phyloP scores from a whole-genome alignment of 2,113 vertebrate species.

The Illadopsis cleaveri region DNA sequence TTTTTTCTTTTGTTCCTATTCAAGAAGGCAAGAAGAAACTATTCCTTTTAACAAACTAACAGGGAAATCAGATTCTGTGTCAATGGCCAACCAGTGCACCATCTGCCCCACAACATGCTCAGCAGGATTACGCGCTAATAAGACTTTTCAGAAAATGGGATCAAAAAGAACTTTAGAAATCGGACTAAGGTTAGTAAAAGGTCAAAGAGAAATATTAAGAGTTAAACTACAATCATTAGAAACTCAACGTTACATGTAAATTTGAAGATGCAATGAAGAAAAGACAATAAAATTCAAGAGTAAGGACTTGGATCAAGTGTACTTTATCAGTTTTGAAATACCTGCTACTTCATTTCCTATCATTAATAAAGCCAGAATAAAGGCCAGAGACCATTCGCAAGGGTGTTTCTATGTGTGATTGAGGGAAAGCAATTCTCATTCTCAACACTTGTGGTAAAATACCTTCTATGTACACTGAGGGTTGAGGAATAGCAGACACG shows the following conservation, averaged over 20 bases:
- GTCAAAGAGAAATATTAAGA: conserved; percentile 31
- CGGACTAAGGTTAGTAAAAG: conserved; percentile 43
- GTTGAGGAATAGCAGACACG: neutral
- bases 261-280: neutral
- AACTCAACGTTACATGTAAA: neutral
- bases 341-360: neutral
- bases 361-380: neutral
- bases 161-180: conserved; percentile 60
- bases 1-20: neutral
- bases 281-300: neutral
- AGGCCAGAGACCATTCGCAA: neutral
- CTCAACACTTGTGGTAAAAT: neutral
- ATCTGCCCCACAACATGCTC: conserved; percentile 48
- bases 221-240: neutral
- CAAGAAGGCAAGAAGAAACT: neutral
- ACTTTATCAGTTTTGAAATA: neutral
- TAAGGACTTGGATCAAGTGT: neutral
- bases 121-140: conserved; percentile 53
- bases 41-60: conserved; percentile 30
- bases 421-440: neutral
- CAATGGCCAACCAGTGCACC: conserved; percentile 29
- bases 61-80: conserved; percentile 35
- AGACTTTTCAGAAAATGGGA: conserved; percentile 63
- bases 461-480: neutral
- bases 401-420: neutral